phyloP scores from a whole-genome alignment of 2,888 invertebrate species.

The Invenusta paracnida region DNA sequence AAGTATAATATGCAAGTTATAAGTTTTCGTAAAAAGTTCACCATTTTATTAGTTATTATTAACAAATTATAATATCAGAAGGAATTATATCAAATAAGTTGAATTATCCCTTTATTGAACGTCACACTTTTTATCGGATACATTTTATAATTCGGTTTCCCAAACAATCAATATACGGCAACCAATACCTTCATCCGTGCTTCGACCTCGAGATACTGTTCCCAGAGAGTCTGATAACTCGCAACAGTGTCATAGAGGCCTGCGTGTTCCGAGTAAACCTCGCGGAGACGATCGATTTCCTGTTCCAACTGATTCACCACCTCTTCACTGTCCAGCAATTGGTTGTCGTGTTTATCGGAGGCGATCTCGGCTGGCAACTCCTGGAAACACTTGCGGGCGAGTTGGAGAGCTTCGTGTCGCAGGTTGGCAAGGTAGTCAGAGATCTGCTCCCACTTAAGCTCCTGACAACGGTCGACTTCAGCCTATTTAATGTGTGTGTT shows the following conservation, averaged over 20 bases:
- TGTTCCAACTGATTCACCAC: conserved; percentile 38
- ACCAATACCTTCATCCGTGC: conserved; percentile 33
- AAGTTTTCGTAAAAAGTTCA: no score
- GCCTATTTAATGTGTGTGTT: conserved; percentile 7
- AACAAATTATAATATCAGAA: no score
- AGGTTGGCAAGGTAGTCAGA: conserved; percentile 28
- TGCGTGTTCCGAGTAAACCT: conserved; percentile 35
- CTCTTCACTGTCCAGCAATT: conserved; percentile 40
- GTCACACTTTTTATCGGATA: no score
- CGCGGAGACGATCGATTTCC: conserved; percentile 40
- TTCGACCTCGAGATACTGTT: conserved; percentile 43
- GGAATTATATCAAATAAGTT: no score
- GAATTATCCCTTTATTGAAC: no score
- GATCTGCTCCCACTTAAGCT: conserved; percentile 41
- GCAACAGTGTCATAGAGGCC: conserved; percentile 39
- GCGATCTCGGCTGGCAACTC: neutral
- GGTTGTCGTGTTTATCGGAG: neutral
- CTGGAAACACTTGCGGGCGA: conserved; percentile 21
- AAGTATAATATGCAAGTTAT: no score
- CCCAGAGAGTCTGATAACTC: conserved; percentile 41
- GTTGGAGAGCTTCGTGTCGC: neutral
- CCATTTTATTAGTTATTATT: no score
- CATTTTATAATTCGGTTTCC: no score
- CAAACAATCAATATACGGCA: neutral
- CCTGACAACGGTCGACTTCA: conserved; percentile 43